Evolutionary conservation across 2,888 invertebrate genomes (phyloP), one percentile per base, ranked within the genome.

Genomic region (Zygogramma bicolorata): DNA sequence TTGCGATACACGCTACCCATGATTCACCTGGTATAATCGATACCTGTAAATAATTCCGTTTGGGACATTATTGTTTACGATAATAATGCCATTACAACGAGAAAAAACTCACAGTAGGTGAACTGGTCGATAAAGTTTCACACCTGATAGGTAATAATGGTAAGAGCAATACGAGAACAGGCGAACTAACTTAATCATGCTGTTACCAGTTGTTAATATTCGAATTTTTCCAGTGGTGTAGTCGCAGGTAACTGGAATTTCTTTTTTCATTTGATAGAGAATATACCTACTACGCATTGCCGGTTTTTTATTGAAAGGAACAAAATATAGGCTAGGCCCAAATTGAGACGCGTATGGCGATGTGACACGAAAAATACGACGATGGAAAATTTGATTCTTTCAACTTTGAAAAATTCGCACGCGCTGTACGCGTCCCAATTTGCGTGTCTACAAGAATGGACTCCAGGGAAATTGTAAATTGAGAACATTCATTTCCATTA

Each of bases 61-160:
- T 53, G 25, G 27, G 53, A 53, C 53, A 53, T 53, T 53, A 53
- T 53, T 53, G 53, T 53, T 53, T 53, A 53, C 53, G 53, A 53
- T 53, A 53, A 53, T 53, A 53, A 53, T 53, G 53, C 53, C 15
- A 53, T 53, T 53, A 53, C 27, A 53, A 25, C 53, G 25, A 53
- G 53, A 53, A 53, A 53, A 53, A 53, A 53, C 53, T 53, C 53
- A 53, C 53, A 53, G 53, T 53, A 53, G 53, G 53, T 53, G 15
- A 53, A 53, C 53, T 25, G 53, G 53, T 53, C 53, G 15, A 27
- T 53, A 53, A 53, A 53, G 53, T 53, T 53, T 53, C 53, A 27
- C 53, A 53, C 53, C 27, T 53, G 53, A 53, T 27, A 53, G 53
- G 53, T 53, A 53, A 53, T 53, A 53, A 53, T 53, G 46, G 46